Evolutionary conservation across 2,888 invertebrate genomes (phyloP).

Genomic region (Hydroisotoma schaefferi): DNA sequence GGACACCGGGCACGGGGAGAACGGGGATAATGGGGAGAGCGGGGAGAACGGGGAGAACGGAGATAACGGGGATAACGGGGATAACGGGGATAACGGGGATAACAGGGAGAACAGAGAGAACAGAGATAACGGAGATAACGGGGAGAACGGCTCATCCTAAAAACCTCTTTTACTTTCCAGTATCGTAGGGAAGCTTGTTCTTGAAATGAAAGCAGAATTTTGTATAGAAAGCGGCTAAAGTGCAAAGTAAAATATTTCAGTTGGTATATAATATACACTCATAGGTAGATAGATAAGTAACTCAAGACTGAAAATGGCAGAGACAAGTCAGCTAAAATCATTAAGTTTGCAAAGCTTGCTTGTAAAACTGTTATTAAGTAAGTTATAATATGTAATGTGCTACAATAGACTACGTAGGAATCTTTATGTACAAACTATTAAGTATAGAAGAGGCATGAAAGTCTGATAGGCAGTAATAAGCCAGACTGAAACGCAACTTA

Average conservation of each 20-base stretch:
- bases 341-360: too few species aligned
- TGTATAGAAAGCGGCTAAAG: too few species aligned
- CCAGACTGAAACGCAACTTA: not conserved
- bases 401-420: too few species aligned
- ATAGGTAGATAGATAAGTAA: not conserved
- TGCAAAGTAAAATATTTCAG: too few species aligned
- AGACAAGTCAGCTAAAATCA: constrained; percentile 3
- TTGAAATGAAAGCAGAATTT: too few species aligned
- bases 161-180: too few species aligned
- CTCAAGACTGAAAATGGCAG: not conserved
- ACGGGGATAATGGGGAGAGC: constrained; percentile 31
- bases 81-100: constrained; percentile 33
- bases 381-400: too few species aligned
- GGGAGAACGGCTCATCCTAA: constrained; percentile 31
- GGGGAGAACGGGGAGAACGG: not conserved
- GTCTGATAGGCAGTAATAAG: not conserved
- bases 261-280: too few species aligned
- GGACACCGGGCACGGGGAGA: constrained; percentile 26
- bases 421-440: too few species aligned
- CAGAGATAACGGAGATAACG: not conserved
- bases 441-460: not conserved
- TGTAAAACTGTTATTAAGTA: too few species aligned
- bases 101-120: not conserved
- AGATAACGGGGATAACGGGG: constrained; percentile 1
- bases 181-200: too few species aligned